These are phyloP conservation scores for Lipotes vexillifer DNA, from an alignment of 2,113 vertebrate species.

Conservation along the genomic window DNA sequence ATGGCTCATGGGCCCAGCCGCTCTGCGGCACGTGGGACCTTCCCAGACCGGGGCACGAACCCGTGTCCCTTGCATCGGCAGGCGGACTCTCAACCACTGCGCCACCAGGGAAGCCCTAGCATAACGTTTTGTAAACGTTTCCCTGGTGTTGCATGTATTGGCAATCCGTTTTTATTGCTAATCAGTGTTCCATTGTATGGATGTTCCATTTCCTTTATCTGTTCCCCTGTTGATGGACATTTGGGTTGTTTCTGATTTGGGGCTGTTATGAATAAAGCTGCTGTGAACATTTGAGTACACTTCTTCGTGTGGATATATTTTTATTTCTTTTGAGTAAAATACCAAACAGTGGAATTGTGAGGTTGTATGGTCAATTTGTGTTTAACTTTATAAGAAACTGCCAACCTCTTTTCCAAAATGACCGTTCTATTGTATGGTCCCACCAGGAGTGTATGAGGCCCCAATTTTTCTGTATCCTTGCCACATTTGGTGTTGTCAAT, in stretches of 20 bases:
- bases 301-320: not conserved
- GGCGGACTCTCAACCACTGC: too few relatives aligned
- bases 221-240: not conserved
- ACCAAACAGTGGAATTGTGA: not conserved
- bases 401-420: not conserved
- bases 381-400: not conserved
- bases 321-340: not conserved
- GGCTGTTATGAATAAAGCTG: not conserved
- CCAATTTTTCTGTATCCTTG: accelerated
- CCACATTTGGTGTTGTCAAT: accelerated
- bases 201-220: accelerated
- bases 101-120: too few relatives aligned
- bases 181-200: too few relatives aligned
- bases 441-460: not conserved
- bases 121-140: not conserved
- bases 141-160: too few relatives aligned
- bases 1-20: too few relatives aligned
- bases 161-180: accelerated
- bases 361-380: not conserved
- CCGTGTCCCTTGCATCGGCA: too few relatives aligned
- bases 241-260: not conserved
- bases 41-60: too few relatives aligned
- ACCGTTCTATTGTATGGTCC: accelerated
- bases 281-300: not conserved
- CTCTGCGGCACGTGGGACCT: too few relatives aligned